A percentile compares a stretch with the other conserved stretches of the same genome.
phyloP scores from a whole-genome alignment of 2,113 vertebrate species.

The human region DNA sequence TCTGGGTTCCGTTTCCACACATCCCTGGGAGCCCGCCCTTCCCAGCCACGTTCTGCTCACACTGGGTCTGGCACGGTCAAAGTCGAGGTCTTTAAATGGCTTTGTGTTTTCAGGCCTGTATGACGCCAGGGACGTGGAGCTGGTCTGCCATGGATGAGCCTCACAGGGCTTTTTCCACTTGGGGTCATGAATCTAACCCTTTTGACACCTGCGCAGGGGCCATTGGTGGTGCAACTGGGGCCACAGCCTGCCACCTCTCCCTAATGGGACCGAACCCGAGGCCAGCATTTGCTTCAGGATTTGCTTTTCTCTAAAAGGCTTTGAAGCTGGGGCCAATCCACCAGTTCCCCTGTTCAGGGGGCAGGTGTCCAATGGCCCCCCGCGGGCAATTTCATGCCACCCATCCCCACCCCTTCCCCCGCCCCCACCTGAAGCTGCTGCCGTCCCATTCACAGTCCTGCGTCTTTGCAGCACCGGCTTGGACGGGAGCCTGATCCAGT shows the following conservation, averaged over 20 bases:
- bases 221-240: fast-evolving
- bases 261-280: fast-evolving
- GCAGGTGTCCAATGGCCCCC: not conserved
- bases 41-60: not conserved
- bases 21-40: not conserved
- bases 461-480: not conserved
- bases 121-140: fast-evolving
- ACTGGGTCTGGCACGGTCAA: fast-evolving
- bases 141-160: fast-evolving
- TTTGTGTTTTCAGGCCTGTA: too few relatives aligned
- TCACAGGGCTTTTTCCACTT: fast-evolving
- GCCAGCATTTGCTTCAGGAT: too few relatives aligned
- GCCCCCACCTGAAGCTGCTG: not conserved
- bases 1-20: too few relatives aligned
- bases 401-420: fast-evolving
- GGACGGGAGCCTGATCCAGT: not conserved
- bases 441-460: fast-evolving
- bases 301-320: too few relatives aligned
- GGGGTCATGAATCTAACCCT: not conserved
- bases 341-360: too few relatives aligned
- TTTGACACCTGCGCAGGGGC: too few relatives aligned
- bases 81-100: fast-evolving
- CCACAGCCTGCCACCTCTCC: not conserved
- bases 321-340: fast-evolving
- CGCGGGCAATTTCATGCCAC: too few relatives aligned